Conservation (phyloP, 2,113 vertebrate genomes). For the Calonectris borealis region DNA sequence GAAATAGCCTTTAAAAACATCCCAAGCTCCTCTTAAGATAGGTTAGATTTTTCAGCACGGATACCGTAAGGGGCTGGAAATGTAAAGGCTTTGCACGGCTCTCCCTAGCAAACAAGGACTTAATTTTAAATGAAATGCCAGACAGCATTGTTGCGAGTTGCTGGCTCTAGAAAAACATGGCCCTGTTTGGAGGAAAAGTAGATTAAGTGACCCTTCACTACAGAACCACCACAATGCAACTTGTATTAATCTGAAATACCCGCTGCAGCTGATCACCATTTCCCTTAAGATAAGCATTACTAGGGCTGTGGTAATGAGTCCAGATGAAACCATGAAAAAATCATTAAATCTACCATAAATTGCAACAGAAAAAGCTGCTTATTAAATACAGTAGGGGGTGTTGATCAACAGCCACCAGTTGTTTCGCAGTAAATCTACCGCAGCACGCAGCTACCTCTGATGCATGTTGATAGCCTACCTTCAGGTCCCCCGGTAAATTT, state of each 20-base stretch:
- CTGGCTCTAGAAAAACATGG: not conserved
- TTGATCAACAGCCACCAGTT: conserved; percentile 6
- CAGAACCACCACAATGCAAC: conserved; percentile 1
- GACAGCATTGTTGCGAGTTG: not conserved
- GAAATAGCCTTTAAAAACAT: not conserved
- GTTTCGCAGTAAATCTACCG: not conserved
- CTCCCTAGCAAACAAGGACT: not conserved
- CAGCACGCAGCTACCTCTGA: not conserved
- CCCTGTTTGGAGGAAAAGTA: conserved; percentile 19
- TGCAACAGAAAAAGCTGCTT: not conserved
- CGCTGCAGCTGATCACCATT: not conserved
- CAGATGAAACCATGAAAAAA: conserved; percentile 2
- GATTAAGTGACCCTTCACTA: conserved; percentile 46
- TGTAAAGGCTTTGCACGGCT: not conserved
- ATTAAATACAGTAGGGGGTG: not conserved
- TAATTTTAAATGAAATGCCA: conserved; percentile 53
- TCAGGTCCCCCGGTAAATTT: not conserved
- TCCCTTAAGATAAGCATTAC: conserved; percentile 22
- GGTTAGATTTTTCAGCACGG: not conserved
- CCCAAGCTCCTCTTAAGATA: not conserved
- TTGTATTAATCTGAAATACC: conserved; percentile 35
- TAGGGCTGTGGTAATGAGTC: not conserved
- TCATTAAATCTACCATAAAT: not conserved
- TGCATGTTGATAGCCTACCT: not conserved
- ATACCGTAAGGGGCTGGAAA: not conserved